phyloP scores from a whole-genome alignment of 2,797 vertebrate genomes.

The Buphagus erythrorhynchus region DNA sequence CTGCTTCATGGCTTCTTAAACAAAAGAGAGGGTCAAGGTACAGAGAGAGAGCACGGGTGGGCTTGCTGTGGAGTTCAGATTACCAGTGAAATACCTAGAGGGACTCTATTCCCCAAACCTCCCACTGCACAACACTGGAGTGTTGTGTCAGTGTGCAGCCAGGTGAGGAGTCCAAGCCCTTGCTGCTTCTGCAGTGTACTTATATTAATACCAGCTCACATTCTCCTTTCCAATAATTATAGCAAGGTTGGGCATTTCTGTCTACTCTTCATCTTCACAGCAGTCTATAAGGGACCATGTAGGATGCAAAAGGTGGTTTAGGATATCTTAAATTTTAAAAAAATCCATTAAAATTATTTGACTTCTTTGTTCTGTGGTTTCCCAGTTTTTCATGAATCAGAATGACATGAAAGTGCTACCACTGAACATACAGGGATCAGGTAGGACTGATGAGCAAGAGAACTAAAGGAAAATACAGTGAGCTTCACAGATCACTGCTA shows the following conservation, averaged over 20 bases:
- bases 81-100: not conserved
- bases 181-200: not conserved
- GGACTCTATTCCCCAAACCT: not conserved
- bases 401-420: not conserved
- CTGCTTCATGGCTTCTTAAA: not conserved
- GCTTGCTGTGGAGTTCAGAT: not conserved
- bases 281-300: not conserved
- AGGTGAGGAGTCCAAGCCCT: not conserved
- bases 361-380: not conserved
- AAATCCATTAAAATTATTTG: not conserved
- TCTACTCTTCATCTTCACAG: not conserved
- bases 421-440: not conserved
- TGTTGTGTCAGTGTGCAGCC: not conserved
- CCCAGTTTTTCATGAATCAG: not conserved
- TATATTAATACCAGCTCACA: not conserved
- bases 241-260: not conserved
- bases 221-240: not conserved
- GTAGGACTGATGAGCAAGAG: not conserved
- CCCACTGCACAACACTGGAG: not conserved
- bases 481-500: constrained; percentile 45
- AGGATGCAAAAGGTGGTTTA: not conserved
- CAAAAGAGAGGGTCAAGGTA: not conserved
- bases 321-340: not conserved
- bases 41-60: not conserved
- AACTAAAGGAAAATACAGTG: not conserved